These are phyloP conservation scores for Bruchidius siliquastri DNA, from an alignment of 2,888 invertebrate genomes.

Conservation along the genomic window DNA sequence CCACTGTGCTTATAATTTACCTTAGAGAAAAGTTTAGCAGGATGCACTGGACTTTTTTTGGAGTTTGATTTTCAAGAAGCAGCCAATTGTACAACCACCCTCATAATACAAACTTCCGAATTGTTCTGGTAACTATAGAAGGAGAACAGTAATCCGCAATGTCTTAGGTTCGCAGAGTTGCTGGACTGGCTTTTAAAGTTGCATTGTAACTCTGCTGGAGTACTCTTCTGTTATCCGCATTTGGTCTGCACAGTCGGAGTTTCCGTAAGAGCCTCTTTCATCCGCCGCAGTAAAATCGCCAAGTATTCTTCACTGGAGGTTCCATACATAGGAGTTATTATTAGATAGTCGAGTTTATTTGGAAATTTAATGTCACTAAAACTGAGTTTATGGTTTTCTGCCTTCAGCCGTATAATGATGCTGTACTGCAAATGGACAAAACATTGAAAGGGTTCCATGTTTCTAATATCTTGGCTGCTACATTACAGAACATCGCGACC, in stretches of 20 bases:
- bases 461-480: too few species aligned
- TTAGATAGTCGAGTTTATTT: not conserved
- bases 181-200: not conserved
- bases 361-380: not conserved
- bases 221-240: not conserved
- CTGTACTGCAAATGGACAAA: too few species aligned
- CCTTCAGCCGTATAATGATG: too few species aligned
- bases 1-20: too few species aligned
- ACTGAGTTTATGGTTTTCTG: too few species aligned
- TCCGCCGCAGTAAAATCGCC: not conserved
- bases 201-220: not conserved
- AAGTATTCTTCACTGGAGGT: not conserved
- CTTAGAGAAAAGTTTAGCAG: too few species aligned
- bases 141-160: not conserved
- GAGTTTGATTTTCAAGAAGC: too few species aligned
- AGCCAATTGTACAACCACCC: too few species aligned
- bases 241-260: not conserved
- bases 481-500: too few species aligned
- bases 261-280: not conserved
- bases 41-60: too few species aligned
- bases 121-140: not conserved
- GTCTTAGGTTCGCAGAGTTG: not conserved
- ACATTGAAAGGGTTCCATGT: too few species aligned
- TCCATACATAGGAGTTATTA: not conserved
- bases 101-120: not conserved